phyloP scores from a whole-genome alignment of 2,797 vertebrate species.

The Smutsia temminckii region DNA sequence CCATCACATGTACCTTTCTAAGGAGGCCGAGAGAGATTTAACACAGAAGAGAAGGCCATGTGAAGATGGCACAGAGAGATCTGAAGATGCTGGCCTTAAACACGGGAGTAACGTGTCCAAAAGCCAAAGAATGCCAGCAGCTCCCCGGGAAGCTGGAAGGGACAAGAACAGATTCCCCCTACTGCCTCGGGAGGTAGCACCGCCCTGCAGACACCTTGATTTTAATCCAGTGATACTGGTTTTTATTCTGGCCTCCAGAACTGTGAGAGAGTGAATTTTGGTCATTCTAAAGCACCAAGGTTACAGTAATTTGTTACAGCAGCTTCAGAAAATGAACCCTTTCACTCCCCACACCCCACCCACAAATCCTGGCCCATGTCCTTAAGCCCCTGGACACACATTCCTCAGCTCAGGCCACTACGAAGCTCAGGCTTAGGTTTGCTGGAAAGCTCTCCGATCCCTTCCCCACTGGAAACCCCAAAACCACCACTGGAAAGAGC shows the following conservation, averaged over 20 bases:
- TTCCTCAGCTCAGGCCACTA: not conserved
- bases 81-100: not conserved
- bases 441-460: not conserved
- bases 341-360: not conserved
- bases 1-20: fast-evolving
- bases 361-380: not conserved
- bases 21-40: not conserved
- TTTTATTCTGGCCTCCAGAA: not conserved
- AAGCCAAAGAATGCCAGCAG: not conserved
- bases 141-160: no score
- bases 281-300: not conserved
- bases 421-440: not conserved
- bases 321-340: not conserved
- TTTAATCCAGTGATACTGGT: fast-evolving
- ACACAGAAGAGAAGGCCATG: not conserved
- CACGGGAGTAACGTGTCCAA: fast-evolving
- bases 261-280: fast-evolving
- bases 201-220: not conserved
- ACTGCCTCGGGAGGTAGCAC: fast-evolving
- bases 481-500: not conserved
- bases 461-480: not conserved
- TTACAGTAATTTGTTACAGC: not conserved
- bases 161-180: fast-evolving
- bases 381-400: not conserved
- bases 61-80: not conserved